phyloP scores from a whole-genome alignment of 2,888 invertebrate genomes.

The Parnassius glacialis region DNA sequence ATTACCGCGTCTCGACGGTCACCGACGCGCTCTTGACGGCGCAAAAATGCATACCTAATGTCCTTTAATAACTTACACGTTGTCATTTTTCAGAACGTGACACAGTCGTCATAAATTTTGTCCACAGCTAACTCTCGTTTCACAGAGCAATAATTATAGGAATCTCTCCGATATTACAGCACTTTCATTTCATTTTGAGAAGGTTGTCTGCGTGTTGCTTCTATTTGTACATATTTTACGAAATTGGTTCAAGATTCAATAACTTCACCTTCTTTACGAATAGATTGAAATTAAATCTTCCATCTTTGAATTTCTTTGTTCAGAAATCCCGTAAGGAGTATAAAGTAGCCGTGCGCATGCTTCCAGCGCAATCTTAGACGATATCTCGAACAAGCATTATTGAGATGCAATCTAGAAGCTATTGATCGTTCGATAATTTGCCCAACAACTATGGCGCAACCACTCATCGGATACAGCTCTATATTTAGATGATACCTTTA shows the following conservation, averaged over 20 bases:
- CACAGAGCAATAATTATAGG: background rate
- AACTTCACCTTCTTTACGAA: background rate
- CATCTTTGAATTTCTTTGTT: conserved; percentile 8
- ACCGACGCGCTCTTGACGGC: conserved; percentile 55
- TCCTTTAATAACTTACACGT: conserved; percentile 39
- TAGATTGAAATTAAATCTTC: conserved; percentile 8
- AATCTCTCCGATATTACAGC: too few relatives aligned
- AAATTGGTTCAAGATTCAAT: conserved; percentile 8
- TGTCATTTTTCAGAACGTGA: conserved; percentile 17
- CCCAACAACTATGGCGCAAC: conserved; percentile 70
- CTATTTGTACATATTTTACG: background rate
- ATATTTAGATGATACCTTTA: conserved; percentile 70
- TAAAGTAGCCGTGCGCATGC: conserved; percentile 59
- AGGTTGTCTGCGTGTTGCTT: background rate
- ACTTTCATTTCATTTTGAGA: too few relatives aligned
- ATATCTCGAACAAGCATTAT: conserved; percentile 70
- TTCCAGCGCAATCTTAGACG: conserved; percentile 61
- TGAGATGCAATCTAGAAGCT: conserved; percentile 78
- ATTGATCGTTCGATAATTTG: conserved; percentile 75
- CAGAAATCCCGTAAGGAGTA: conserved; percentile 58
- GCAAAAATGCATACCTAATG: conserved; percentile 68
- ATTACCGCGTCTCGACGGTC: conserved; percentile 77
- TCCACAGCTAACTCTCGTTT: background rate
- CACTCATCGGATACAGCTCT: conserved; percentile 68
- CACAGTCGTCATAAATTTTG: conserved; percentile 9